Evolutionary conservation across 2,113 vertebrate species (phyloP).

Genomic region (Isurus oxyrinchus): DNA sequence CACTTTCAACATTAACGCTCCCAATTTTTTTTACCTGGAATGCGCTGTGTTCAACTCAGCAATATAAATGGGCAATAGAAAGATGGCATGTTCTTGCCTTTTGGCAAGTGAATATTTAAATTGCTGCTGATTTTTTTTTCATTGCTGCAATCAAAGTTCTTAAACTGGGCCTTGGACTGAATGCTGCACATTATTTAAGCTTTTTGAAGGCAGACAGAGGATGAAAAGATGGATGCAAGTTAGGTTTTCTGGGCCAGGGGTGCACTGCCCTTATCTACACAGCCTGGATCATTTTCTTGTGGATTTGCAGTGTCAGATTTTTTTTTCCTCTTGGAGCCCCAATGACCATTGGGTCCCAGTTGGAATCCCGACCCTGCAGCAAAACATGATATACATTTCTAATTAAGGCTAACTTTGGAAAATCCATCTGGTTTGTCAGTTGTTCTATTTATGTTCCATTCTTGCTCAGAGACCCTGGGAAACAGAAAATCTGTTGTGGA

Average conservation of each 20-base stretch:
- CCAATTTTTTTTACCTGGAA: neutral
- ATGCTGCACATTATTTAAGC: neutral
- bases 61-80: neutral
- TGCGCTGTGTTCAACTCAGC: neutral
- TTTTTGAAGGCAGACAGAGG: neutral
- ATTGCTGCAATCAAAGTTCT: neutral
- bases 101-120: neutral
- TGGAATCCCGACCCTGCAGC: neutral
- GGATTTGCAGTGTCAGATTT: neutral
- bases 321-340: neutral
- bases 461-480: neutral
- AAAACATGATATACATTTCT: neutral
- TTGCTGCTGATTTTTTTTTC: neutral
- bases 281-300: neutral
- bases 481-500: neutral
- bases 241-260: neutral
- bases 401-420: neutral
- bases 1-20: neutral
- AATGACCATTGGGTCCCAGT: neutral
- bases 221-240: neutral
- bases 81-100: neutral
- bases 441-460: neutral
- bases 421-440: neutral
- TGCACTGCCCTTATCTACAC: neutral
- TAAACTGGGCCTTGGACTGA: neutral